These are phyloP conservation scores for Macrobrachium rosenbergii DNA, from an alignment of 1,140 invertebrate genomes.

Conservation along the genomic window DNA sequence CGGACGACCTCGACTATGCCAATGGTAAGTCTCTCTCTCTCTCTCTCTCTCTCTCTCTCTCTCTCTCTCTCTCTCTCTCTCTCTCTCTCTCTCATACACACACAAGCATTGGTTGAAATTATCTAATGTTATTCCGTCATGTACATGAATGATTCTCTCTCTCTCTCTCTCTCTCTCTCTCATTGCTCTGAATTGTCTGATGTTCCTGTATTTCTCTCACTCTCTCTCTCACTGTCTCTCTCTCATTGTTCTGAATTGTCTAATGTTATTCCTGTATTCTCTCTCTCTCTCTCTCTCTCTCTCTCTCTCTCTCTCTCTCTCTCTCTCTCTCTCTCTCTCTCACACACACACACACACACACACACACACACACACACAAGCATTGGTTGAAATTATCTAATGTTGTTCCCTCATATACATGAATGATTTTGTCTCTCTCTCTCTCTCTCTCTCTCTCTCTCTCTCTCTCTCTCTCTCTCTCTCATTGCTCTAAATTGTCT, in stretches of 20 bases:
- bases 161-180: slow-evolving; percentile 28
- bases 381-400: too few species aligned
- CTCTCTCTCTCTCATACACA: too few species aligned
- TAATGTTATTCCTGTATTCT: neutral
- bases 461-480: neutral
- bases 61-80: slow-evolving; percentile 7
- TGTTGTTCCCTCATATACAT: too few species aligned
- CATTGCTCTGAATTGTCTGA: too few species aligned
- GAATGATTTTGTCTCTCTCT: slow-evolving; percentile 20
- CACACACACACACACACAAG: too few species aligned
- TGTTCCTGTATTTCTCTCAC: neutral
- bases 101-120: too few species aligned
- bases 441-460: slow-evolving; percentile 14
- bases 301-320: slow-evolving; percentile 20
- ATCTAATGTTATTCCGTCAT: too few species aligned
- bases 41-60: slow-evolving; percentile 14
- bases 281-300: slow-evolving; percentile 6
- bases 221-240: neutral
- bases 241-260: neutral
- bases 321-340: slow-evolving; percentile 22
- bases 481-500: neutral
- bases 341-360: neutral
- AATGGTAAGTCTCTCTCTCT: too few species aligned
- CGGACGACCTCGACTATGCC: neutral
- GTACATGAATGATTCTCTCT: too few species aligned